Conservation (phyloP, 2,797 vertebrate species). For the Danio choprae region DNA sequence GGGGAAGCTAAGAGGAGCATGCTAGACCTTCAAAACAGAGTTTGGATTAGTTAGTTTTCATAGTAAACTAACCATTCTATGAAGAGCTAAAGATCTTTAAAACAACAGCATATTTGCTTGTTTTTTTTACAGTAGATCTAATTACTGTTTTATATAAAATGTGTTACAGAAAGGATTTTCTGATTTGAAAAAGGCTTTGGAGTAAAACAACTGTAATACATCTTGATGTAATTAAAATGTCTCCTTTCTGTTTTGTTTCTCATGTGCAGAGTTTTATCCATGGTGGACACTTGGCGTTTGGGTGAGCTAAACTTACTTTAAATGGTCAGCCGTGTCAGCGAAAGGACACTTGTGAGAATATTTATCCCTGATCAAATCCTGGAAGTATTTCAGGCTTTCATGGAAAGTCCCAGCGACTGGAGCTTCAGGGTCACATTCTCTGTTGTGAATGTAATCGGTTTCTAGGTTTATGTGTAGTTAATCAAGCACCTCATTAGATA, state of each 20-base stretch:
- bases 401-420: slow-evolving; percentile 16
- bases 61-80: background rate
- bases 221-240: background rate
- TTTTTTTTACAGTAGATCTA: background rate
- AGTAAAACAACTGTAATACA: background rate
- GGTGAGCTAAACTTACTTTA: slow-evolving; percentile 78
- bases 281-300: slow-evolving; percentile 82
- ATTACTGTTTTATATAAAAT: background rate
- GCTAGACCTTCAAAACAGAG: background rate
- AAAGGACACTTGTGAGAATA: slow-evolving; percentile 9
- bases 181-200: too few relatives aligned
- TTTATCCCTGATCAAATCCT: slow-evolving; percentile 24
- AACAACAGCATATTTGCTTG: background rate
- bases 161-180: background rate
- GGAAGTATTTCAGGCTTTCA: slow-evolving; percentile 29
- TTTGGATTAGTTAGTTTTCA: background rate
- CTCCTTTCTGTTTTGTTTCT: slow-evolving; percentile 8
- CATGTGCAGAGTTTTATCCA: slow-evolving; percentile 86
- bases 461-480: slow-evolving; percentile 26
- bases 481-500: slow-evolving; percentile 12
- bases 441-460: slow-evolving; percentile 21
- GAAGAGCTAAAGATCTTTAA: background rate
- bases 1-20: background rate
- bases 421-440: slow-evolving; percentile 43
- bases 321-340: background rate